Evolutionary conservation across 2,888 invertebrate species (phyloP), one percentile per base, ranked within the genome.

Genomic region (Smittia aterrima): DNA sequence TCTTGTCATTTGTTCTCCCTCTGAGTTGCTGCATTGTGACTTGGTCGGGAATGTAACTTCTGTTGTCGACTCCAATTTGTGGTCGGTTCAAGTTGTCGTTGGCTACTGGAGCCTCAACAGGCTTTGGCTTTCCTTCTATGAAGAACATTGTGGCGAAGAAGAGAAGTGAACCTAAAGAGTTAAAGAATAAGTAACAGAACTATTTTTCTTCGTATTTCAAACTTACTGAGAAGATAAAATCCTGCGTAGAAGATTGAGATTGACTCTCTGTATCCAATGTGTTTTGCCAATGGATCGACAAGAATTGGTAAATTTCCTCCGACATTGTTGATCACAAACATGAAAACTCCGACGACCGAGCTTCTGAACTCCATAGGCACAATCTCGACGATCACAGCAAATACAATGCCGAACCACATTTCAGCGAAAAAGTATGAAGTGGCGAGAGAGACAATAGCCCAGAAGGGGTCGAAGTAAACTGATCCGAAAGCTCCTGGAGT

Each of bases 261-360:
- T 24, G 94, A 89, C 79, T 92, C 92, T 77, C 93, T 85, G 82
- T 92, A 95, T 7, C 93, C 93, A 75, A 93, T 89, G 1, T 87
- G 86, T 81, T 92, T 91, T 71, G 93, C 89, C 1, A 94, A 89
- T 0, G 94, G 94, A 81, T 94, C 93, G 1, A 95, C 92, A 6
- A 93, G 85, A 78, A 95, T 93, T 27, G 95, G 95, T 78, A 95
- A 84, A 83, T 95, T 95, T 40, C 95, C 95, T 4, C 95, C 95
- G 76, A 95, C 89, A 83, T 95, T 95, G 85, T 95, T 95, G 92
- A 95, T 95, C 1, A 95, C 92, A 82, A 95, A 95, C 47, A 95
- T 85, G 81, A 95, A 95, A 38, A 94, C 87, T 0, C 94, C 95
- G 13, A 95, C 89, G 0, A 93, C 92, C 47, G 93, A 93, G 2